Evolutionary conservation across 1,140 invertebrate species (phyloP), one percentile per base, ranked within the genome.

Genomic region (Macrobrachium rosenbergii): DNA sequence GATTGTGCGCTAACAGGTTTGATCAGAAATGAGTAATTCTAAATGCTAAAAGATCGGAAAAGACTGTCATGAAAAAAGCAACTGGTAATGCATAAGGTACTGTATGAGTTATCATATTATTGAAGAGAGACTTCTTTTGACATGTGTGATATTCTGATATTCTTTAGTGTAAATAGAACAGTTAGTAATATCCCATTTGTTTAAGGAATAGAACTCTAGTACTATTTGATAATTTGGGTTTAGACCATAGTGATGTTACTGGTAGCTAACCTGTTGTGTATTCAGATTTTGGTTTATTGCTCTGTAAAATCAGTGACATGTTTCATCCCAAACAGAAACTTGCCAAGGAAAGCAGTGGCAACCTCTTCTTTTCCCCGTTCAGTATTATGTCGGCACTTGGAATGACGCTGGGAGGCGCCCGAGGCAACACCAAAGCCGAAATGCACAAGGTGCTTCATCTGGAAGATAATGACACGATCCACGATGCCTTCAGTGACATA

Each of bases 281-380:
- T 8, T 10, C 52, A 52, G 52, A 52, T 52, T 8, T 52, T 52
- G 7, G 12, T 52, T 52, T 52, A 10, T 52, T 52, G 12, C 12
- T 52, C 6, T 8, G 0, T 52, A 52, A 52, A 52, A 52, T 52
- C 52, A 52, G 12, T 2, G 2, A 2, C 7, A 52, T 8, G 67
- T n/a, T 85, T 37, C 77, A 19, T 69, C 28, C 8, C 59, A 62
- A 10, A 62, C 63, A 86, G 83, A 58, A 79, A 79, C 59, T 86
- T 45, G 77, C 76, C 14, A 28, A 60, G 7, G 62, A 73, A 28
- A 80, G 19, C 12, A 37, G 37, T 10, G 83, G 83, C 37, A 86
- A 86, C 63, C 64, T 86, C 14, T 86, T 86, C 73, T 79, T 77
- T 63, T 86, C 83, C 1, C 83, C 83, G 28, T 80, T 86, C 77